A percentile compares a stretch with the other conserved stretches of the same genome.
phyloP scores from a whole-genome alignment of 1,140 invertebrate species.

The Saccostrea glomerata region DNA sequence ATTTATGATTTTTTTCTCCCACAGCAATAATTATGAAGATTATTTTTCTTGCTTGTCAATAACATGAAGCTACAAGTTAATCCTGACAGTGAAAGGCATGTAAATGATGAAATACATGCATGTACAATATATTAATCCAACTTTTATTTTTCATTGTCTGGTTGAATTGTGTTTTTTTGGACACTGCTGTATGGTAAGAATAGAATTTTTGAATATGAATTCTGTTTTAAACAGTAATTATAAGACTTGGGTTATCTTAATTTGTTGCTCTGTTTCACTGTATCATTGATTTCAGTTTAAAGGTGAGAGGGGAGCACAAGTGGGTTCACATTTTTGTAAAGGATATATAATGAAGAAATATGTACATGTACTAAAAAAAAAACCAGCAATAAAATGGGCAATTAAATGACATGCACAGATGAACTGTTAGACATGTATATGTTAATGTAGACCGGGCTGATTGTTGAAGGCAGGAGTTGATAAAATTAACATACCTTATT shows the following conservation, averaged over 20 bases:
- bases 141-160: too few relatives aligned
- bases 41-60: too few relatives aligned
- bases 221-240: background rate
- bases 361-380: background rate
- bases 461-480: background rate
- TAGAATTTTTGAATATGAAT: background rate
- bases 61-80: too few relatives aligned
- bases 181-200: background rate
- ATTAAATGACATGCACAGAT: background rate
- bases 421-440: background rate
- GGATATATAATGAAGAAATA: background rate
- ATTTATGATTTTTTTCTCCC: background rate
- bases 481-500: conserved; percentile 3
- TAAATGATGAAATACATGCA: too few relatives aligned
- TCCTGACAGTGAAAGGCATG: too few relatives aligned
- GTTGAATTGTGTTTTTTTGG: too few relatives aligned
- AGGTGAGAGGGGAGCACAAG: background rate
- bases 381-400: conserved; percentile 4
- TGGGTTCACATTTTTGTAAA: conserved; percentile 20
- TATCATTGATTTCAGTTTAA: background rate
- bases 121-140: too few relatives aligned
- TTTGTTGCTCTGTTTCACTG: background rate
- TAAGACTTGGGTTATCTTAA: background rate
- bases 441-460: background rate
- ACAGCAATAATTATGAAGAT: too few relatives aligned